Conservation (phyloP, 2,113 vertebrate genomes). For the Pristiophorus japonicus region DNA sequence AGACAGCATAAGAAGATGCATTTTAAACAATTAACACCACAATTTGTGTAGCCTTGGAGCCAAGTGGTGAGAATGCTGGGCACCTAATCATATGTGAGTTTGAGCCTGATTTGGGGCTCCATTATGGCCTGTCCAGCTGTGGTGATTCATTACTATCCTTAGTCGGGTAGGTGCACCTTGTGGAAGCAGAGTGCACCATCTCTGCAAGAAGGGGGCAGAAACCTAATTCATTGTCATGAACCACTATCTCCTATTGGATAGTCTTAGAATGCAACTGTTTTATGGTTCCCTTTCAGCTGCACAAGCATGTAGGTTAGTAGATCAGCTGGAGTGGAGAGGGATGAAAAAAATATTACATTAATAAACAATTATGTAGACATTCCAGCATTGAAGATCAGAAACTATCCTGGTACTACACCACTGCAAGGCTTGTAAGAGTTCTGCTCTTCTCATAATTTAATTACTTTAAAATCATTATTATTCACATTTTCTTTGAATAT, state of each 20-base stretch:
- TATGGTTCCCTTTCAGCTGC: neutral
- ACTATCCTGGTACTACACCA: no score
- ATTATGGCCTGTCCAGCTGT: neutral
- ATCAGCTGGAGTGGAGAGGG: neutral
- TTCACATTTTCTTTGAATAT: slow-evolving; percentile 2
- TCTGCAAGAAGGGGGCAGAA: neutral
- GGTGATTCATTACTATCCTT: neutral
- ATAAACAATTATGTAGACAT: neutral
- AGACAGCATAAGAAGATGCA: neutral
- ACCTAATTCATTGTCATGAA: neutral
- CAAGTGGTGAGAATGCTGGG: neutral
- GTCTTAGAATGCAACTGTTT: neutral
- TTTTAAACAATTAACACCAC: neutral
- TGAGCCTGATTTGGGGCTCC: neutral
- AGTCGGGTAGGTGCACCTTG: neutral
- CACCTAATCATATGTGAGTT: neutral
- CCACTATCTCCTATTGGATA: neutral
- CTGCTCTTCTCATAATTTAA: neutral
- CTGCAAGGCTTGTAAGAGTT: neutral
- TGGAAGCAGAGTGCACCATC: neutral
- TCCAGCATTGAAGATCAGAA: neutral
- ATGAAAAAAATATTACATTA: neutral
- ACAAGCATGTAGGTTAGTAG: neutral
- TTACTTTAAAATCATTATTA: neutral
- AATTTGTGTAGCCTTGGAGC: neutral